phyloP scores from a whole-genome alignment of 2,113 vertebrate species.

The Sinocyclocheilus rhinocerous region DNA sequence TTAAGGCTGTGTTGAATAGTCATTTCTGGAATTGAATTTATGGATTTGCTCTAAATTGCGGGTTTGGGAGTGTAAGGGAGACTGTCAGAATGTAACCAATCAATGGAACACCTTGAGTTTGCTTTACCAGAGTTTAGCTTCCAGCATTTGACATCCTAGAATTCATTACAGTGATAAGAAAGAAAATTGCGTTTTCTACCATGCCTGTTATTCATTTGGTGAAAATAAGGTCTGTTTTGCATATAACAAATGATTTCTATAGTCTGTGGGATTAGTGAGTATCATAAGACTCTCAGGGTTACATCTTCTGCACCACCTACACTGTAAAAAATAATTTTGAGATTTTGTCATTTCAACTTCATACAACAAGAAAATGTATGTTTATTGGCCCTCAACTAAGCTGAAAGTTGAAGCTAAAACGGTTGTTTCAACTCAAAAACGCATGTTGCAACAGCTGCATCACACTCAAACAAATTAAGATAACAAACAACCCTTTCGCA shows the following conservation, averaged over 20 bases:
- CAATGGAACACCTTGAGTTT: background rate
- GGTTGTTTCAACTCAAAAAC: too few relatives aligned
- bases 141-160: background rate
- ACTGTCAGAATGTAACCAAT: background rate
- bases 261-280: background rate
- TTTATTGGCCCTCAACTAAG: too few relatives aligned
- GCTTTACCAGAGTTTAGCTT: background rate
- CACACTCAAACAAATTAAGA: too few relatives aligned
- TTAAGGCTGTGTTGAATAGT: background rate
- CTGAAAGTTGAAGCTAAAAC: too few relatives aligned
- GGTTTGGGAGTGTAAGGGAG: background rate
- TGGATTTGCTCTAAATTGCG: background rate
- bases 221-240: background rate
- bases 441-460: too few relatives aligned
- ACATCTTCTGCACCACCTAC: background rate
- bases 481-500: too few relatives aligned
- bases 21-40: background rate
- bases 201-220: background rate
- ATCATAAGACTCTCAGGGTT: background rate
- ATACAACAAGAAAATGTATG: too few relatives aligned
- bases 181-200: background rate
- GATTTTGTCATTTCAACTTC: too few relatives aligned
- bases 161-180: background rate
- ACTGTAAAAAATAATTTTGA: too few relatives aligned
- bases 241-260: background rate